Conservation (phyloP, 2,888 invertebrate genomes). For the Volucella inanis region DNA sequence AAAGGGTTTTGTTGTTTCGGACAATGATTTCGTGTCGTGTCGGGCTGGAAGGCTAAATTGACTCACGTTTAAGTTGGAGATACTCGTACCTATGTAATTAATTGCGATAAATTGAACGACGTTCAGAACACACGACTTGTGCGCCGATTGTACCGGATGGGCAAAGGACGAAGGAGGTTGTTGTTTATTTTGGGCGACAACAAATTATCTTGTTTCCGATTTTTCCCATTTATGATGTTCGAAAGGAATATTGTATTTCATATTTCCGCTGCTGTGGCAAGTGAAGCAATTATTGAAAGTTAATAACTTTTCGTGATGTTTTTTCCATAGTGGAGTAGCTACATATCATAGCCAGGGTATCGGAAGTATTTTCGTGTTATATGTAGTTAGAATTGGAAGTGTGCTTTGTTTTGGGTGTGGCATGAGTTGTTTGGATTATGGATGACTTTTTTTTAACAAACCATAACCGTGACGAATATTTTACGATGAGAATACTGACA, state of each 20-base stretch:
- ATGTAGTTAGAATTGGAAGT: slow-evolving; percentile 15
- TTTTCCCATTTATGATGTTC: slow-evolving; percentile 20
- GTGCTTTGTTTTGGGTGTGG: slow-evolving; percentile 68
- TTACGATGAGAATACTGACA: no score
- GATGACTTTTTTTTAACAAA: background rate
- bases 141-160: slow-evolving; percentile 15
- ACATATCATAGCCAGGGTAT: background rate
- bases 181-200: slow-evolving; percentile 69
- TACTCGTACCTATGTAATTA: slow-evolving; percentile 80
- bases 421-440: slow-evolving; percentile 53
- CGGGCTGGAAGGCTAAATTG: slow-evolving; percentile 65
- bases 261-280: slow-evolving; percentile 65
- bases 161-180: background rate
- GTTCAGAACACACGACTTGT: slow-evolving; percentile 81
- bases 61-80: slow-evolving; percentile 60
- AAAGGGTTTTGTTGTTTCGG: slow-evolving; percentile 57
- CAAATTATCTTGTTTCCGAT: slow-evolving; percentile 68
- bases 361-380: slow-evolving; percentile 36
- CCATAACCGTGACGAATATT: no score
- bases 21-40: slow-evolving; percentile 5
- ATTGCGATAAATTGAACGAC: slow-evolving; percentile 83
- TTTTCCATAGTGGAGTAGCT: slow-evolving; percentile 42
- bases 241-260: slow-evolving; percentile 34
- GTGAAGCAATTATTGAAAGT: slow-evolving; percentile 65
- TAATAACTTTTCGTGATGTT: slow-evolving; percentile 73